phyloP scores from a whole-genome alignment of 2,113 vertebrate species.

The Xenopus laevis region DNA sequence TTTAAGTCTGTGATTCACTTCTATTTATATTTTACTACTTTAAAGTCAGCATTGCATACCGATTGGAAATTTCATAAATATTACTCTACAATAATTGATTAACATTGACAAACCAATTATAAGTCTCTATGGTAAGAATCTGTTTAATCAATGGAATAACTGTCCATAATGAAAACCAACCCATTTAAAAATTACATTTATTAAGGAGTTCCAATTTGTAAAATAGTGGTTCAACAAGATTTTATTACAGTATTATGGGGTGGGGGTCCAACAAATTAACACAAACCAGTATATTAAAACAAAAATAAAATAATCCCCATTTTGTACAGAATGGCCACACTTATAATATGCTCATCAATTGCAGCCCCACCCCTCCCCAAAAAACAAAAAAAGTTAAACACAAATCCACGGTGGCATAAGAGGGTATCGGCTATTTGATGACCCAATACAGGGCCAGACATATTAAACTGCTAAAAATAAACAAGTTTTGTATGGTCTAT shows the following conservation, averaged over 20 bases:
- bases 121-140: too few relatives aligned
- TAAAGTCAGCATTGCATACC: too few relatives aligned
- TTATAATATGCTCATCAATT: background rate
- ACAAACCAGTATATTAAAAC: conserved; percentile 29
- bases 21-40: too few relatives aligned
- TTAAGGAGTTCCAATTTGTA: background rate
- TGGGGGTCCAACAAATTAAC: conserved; percentile 28
- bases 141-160: too few relatives aligned
- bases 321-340: background rate
- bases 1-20: too few relatives aligned
- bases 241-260: conserved; percentile 33
- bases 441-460: conserved; percentile 13
- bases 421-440: background rate
- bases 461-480: background rate
- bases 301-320: background rate
- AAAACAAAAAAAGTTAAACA: background rate
- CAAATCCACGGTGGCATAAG: background rate
- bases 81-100: too few relatives aligned
- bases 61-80: too few relatives aligned
- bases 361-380: background rate
- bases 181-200: too few relatives aligned
- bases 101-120: too few relatives aligned
- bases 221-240: conserved; percentile 16
- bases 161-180: too few relatives aligned
- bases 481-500: background rate